Conservation (phyloP, 2,888 invertebrate genomes). For the Meiosimyza platycephala region DNA sequence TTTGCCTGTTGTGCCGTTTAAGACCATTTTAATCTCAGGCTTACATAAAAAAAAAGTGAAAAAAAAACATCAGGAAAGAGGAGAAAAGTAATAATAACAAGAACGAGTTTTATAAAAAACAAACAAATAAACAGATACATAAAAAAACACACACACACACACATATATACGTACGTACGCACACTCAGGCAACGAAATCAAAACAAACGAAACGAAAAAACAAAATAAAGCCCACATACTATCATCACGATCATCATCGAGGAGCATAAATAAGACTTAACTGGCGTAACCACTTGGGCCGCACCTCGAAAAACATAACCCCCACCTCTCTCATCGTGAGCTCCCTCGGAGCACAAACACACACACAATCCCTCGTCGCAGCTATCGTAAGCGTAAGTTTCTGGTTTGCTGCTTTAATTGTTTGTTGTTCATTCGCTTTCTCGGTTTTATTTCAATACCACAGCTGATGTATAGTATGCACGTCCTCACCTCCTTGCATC, state of each 20-base stretch:
- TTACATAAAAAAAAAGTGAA: too few relatives aligned
- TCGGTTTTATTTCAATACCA: background rate
- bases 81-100: too few relatives aligned
- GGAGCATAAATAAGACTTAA: conserved; percentile 62
- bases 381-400: background rate
- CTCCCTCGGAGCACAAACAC: too few relatives aligned
- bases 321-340: background rate
- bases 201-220: background rate
- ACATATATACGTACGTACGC: background rate
- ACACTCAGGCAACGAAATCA: background rate
- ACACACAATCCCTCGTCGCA: too few relatives aligned
- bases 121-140: background rate
- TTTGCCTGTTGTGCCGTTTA: too few relatives aligned
- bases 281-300: conserved; percentile 51
- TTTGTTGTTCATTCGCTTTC: conserved; percentile 20
- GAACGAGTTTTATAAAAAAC: too few relatives aligned
- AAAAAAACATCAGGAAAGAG: too few relatives aligned
- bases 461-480: conserved; percentile 9
- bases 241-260: conserved; percentile 61
- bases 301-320: conserved; percentile 24
- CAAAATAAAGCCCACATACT: conserved; percentile 43
- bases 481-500: background rate
- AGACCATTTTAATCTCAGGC: too few relatives aligned
- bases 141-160: background rate
- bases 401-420: conserved; percentile 13